These are phyloP conservation scores for Calliopum simillimum DNA, from an alignment of 2,888 invertebrate genomes.

Conservation along the genomic window DNA sequence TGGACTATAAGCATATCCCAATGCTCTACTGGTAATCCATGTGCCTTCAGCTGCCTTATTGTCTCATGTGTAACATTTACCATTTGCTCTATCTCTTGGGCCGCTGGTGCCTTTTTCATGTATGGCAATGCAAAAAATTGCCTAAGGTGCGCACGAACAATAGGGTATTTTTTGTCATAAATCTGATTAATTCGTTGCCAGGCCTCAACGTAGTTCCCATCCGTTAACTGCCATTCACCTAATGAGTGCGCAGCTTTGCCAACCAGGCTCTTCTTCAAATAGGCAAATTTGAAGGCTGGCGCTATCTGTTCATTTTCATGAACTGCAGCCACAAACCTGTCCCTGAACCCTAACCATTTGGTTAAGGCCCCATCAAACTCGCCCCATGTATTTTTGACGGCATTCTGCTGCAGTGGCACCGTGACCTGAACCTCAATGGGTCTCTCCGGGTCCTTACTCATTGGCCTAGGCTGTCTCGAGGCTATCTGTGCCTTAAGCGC, in stretches of 20 bases:
- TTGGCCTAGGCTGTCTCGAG: too few species aligned
- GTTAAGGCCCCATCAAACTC: slow-evolving; percentile 16
- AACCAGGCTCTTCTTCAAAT: not conserved
- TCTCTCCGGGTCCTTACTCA: too few species aligned
- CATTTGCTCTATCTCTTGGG: too few species aligned
- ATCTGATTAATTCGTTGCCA: not conserved
- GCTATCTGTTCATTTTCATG: not conserved
- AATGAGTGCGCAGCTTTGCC: not conserved
- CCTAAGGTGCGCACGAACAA: not conserved
- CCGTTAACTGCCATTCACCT: too few species aligned
- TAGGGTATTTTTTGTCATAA: not conserved
- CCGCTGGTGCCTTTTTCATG: too few species aligned
- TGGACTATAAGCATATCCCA: too few species aligned
- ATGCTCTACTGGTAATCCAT: too few species aligned
- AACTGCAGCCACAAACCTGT: not conserved
- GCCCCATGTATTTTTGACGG: slow-evolving; percentile 16
- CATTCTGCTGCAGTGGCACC: slow-evolving; percentile 13
- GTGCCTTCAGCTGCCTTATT: too few species aligned
- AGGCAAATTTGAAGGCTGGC: too few species aligned
- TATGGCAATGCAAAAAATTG: not conserved
- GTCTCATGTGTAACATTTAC: too few species aligned
- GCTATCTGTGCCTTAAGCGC: too few species aligned
- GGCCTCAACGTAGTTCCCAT: too few species aligned
- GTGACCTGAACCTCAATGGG: slow-evolving; percentile 3
- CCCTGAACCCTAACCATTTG: slow-evolving; percentile 10